Evolutionary conservation across 92 coral and sea anemone genomes (phyloP).

Genomic region (Zoanthus sansibaricus): DNA sequence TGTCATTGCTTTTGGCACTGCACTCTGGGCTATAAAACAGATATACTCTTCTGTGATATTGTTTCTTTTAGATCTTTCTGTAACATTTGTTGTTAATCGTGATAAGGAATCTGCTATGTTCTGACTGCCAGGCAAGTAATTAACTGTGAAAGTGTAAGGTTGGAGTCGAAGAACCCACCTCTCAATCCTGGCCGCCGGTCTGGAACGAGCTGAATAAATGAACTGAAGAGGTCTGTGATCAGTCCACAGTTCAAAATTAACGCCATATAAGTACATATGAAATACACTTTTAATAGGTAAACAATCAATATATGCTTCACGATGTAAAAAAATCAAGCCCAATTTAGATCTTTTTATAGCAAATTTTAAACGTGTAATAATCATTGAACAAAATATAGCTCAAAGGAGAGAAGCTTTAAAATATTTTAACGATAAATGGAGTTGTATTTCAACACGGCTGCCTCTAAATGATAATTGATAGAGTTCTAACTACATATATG

Average conservation of each 20-base stretch:
- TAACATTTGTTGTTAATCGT: slow-evolving; percentile 2
- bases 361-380: no score
- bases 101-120: slow-evolving; percentile 50
- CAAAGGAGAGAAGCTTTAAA: no score
- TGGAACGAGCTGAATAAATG: neutral
- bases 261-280: neutral
- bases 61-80: neutral
- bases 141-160: slow-evolving; percentile 51
- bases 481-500: no score
- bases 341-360: no score
- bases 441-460: no score
- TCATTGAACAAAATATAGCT: no score
- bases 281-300: no score
- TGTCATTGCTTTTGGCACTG: slow-evolving; percentile 45
- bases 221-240: slow-evolving; percentile 29
- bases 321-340: no score
- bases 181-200: slow-evolving; percentile 45
- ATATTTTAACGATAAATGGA: no score
- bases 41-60: neutral
- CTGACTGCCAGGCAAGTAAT: slow-evolving; percentile 49
- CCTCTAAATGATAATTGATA: no score
- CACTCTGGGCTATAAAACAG: neutral
- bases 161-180: slow-evolving; percentile 54
- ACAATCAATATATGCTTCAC: no score
- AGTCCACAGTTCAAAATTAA: neutral